Percentiles rank a stretch among this genome's conserved stretches.
Evolutionary conservation across 2,888 invertebrate genomes (phyloP).

Genomic region (Cheilosia variabilis): DNA sequence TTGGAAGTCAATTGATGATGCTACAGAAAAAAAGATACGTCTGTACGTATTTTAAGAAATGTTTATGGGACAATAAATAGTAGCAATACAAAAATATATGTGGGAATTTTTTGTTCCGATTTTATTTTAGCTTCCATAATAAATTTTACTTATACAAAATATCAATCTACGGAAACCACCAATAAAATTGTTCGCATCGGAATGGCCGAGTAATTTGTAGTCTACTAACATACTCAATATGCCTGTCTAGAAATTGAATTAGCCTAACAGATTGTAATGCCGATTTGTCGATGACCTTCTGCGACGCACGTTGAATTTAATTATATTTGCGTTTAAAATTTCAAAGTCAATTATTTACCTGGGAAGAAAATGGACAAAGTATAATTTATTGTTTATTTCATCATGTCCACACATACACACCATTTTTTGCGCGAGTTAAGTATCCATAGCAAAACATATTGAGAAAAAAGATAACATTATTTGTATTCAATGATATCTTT

Average conservation of each 20-base stretch:
- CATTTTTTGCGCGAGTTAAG: constrained; percentile 2
- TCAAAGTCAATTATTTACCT: constrained; percentile 56
- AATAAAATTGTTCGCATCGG: neutral
- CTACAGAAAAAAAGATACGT: no score
- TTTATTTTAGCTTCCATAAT: no score
- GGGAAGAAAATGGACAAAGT: constrained; percentile 32
- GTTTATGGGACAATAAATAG: neutral
- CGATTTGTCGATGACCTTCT: constrained; percentile 44
- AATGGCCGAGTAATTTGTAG: constrained; percentile 24
- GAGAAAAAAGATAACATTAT: no score
- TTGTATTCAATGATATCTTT: no score
- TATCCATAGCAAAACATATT: no score
- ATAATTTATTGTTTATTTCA: constrained; percentile 13
- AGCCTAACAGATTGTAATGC: constrained; percentile 20
- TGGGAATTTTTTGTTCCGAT: no score
- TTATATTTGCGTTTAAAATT: constrained; percentile 35
- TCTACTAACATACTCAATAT: constrained; percentile 16
- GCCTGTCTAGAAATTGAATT: no score
- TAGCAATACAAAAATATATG: no score
- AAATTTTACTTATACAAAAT: no score
- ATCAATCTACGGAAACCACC: neutral
- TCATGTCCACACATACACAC: neutral
- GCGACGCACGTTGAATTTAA: constrained; percentile 60
- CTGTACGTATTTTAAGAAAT: no score
- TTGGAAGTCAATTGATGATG: no score